phyloP scores from a whole-genome alignment of 2,888 invertebrate species.

The Eugnorisma glareosa region DNA sequence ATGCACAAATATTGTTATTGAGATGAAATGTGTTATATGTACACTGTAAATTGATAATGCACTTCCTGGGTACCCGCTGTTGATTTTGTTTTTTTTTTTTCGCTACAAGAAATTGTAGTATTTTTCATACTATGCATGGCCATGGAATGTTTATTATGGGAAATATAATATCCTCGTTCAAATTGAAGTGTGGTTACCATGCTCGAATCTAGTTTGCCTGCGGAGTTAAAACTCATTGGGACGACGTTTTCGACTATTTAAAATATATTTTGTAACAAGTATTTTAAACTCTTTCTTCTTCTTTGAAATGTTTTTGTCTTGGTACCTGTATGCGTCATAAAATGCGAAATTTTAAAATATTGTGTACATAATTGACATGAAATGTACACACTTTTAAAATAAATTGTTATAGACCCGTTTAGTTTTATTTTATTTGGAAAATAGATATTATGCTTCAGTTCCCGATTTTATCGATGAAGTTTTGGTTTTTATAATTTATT shows the following conservation, averaged over 20 bases:
- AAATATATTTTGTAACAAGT: conserved; percentile 56
- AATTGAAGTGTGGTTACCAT: conserved; percentile 73
- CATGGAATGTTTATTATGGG: conserved; percentile 82
- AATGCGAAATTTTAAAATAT: conserved; percentile 46
- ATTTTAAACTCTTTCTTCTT: conserved; percentile 60
- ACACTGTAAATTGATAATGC: conserved; percentile 87
- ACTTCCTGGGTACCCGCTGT: conserved; percentile 84
- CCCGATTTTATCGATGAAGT: conserved; percentile 57
- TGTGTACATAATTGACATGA: conserved; percentile 68
- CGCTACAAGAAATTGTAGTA: conserved; percentile 82
- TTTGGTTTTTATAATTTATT: conserved; percentile 69
- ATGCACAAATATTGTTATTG: conserved; percentile 73
- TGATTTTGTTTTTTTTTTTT: conserved; percentile 79
- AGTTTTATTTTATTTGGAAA: conserved; percentile 53
- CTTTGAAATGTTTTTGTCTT: conserved; percentile 63
- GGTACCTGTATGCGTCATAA: conserved; percentile 64
- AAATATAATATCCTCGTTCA: conserved; percentile 65
- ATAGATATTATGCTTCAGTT: conserved; percentile 67
- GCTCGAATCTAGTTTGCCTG: conserved; percentile 75
- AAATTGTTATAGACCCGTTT: conserved; percentile 62
- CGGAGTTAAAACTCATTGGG: conserved; percentile 72
- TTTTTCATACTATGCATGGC: conserved; percentile 86
- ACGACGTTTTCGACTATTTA: conserved; percentile 64
- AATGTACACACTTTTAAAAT: conserved; percentile 67
- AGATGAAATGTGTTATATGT: conserved; percentile 75